phyloP scores from a whole-genome alignment of 2,113 vertebrate genomes.

The Mus musculus region DNA sequence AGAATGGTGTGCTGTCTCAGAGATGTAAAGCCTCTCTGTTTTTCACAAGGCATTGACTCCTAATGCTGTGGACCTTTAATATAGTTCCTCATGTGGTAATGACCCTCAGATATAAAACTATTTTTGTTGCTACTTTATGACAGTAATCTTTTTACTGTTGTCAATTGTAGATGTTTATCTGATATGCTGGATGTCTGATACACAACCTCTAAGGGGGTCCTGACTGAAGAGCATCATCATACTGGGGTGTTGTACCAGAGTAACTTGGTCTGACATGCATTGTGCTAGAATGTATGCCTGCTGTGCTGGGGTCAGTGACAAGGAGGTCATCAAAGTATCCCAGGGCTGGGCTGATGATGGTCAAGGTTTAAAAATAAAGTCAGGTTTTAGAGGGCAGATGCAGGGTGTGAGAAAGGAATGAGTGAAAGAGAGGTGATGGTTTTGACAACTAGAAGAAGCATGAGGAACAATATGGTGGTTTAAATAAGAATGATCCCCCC shows the following conservation, averaged over 20 bases:
- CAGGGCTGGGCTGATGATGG: neutral
- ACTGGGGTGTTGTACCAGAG: neutral
- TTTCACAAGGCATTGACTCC: neutral
- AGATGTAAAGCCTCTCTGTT: neutral
- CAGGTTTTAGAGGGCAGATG: neutral
- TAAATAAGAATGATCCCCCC: neutral
- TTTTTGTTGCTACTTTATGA: neutral
- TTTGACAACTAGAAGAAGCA: neutral
- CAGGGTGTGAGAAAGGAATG: neutral
- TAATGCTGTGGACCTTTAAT: neutral
- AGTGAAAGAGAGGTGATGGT: neutral
- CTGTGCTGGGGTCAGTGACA: neutral
- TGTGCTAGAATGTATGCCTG: neutral
- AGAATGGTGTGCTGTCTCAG: neutral
- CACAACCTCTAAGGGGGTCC: neutral
- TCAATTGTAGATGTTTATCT: neutral
- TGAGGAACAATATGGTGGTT: neutral
- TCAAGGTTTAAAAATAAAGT: neutral
- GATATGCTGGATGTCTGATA: neutral
- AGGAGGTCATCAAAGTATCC: neutral
- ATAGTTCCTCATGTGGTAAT: neutral
- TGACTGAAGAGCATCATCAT: neutral
- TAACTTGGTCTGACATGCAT: neutral
- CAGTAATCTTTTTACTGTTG: neutral
- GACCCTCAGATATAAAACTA: neutral